Conservation (phyloP, 2,113 vertebrate species). For the Panthera tigris region DNA sequence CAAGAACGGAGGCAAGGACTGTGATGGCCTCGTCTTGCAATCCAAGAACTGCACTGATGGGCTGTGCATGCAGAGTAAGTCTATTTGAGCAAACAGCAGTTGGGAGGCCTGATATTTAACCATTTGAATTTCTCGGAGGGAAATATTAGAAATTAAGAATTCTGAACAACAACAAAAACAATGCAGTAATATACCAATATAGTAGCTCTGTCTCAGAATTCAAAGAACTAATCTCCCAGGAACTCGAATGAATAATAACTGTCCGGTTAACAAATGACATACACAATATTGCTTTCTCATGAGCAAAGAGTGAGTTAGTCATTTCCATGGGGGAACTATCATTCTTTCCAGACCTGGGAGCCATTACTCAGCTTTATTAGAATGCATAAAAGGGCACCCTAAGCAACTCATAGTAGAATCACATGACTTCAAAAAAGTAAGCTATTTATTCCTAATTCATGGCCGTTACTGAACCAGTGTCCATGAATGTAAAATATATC, state of each 20-base stretch:
- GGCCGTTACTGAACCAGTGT: not conserved
- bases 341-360: not conserved
- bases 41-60: slow-evolving; percentile 97
- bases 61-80: slow-evolving; percentile 98
- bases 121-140: not conserved
- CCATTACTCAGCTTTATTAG: not conserved
- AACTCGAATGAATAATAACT: slow-evolving; percentile 21
- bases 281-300: not conserved
- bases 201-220: not conserved
- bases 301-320: not conserved
- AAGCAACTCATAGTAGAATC: not conserved
- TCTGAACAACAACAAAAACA: not conserved
- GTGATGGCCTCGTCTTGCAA: slow-evolving; percentile 92
- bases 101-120: not conserved
- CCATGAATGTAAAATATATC: not conserved
- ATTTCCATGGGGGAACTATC: not conserved
- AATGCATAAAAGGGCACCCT: not conserved
- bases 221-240: not conserved
- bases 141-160: not conserved
- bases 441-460: not conserved
- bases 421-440: not conserved
- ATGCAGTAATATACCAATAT: not conserved
- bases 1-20: slow-evolving; percentile 96
- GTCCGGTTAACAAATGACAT: not conserved
- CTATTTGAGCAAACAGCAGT: not conserved